Evolutionary conservation across 2,113 vertebrate genomes (phyloP).

Genomic region (Nibea coibor): DNA sequence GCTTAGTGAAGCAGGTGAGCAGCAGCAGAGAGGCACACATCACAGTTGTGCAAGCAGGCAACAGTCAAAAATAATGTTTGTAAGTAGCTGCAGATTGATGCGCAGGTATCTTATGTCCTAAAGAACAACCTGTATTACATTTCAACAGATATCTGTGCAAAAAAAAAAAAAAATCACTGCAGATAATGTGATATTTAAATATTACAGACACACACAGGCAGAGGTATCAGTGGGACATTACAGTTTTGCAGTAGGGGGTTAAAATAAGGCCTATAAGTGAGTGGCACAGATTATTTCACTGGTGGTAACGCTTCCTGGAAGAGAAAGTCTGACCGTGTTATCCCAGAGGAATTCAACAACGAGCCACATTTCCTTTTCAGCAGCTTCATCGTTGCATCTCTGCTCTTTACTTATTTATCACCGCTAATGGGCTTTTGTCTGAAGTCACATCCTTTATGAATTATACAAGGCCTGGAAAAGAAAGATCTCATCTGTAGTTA

Average conservation of each 20-base stretch:
- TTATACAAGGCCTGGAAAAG: slow-evolving; percentile 32
- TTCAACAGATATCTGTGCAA: background rate
- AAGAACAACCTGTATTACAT: background rate
- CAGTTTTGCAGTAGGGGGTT: background rate
- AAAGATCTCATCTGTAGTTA: background rate
- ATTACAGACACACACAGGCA: background rate
- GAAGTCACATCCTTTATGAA: slow-evolving; percentile 55
- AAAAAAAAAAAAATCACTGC: background rate
- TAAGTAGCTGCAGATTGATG: background rate
- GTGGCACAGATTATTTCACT: background rate
- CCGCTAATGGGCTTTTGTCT: slow-evolving; percentile 70
- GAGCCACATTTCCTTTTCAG: slow-evolving; percentile 39
- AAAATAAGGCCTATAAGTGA: background rate
- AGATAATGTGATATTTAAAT: background rate
- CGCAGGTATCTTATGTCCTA: background rate
- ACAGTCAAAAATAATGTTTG: background rate
- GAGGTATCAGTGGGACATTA: background rate
- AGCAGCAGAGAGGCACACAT: background rate
- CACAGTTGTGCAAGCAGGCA: background rate
- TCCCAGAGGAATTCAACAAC: slow-evolving; percentile 33
- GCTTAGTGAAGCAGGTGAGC: slow-evolving; percentile 47
- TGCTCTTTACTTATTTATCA: slow-evolving; percentile 80
- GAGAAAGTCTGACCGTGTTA: background rate
- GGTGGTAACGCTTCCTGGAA: slow-evolving; percentile 10
- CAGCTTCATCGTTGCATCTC: slow-evolving; percentile 42